Base-by-base conservation (phyloP, 2,888 invertebrate species). In the Lithophane semibrunnea region DNA sequence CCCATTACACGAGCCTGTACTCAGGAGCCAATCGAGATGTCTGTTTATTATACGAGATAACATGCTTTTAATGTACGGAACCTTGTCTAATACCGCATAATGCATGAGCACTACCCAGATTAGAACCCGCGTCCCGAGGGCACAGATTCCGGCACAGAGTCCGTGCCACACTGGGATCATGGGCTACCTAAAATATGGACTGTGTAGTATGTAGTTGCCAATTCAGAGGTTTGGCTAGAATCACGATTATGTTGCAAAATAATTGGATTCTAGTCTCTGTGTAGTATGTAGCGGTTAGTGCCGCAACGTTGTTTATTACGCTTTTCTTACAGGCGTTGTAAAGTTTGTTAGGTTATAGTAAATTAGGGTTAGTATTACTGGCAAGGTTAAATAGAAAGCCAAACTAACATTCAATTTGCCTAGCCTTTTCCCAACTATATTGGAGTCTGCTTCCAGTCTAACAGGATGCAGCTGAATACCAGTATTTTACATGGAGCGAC, bases 31-130 rank as follows among this genome's bases (percentile, higher is more conserved):
- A 82, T 87, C 74, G 76, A 81, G 63, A 67, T 29, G 70, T 87
- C 87, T 87, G 87, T 84, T 87, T 84, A 86, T 58, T 88, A 86
- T 84, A 75, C 74, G 0, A 82, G 88, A 87, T 88, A 88, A 77
- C 76, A 70, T 29, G 86, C 87, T 88, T 86, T 80, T 88, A 88
- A 86, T 84, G 75, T 68, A 63, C 24, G 12, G 24, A 73, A 66
- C 67, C 79, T 75, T 65, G 79, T 61, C 63, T 71, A 73, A 72
- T 85, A 82, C 75, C 64, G 75, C 85, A 87, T 86, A 87, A 88
- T 88, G 75, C 79, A 88, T 80, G 83, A 86, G 84, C 89, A 87
- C 86, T 88, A 86, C 75, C 77, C 77, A 81, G 88, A 88, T 88
- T 88, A 88, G 88, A 89, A 78, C 74, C 77, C 77, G 42, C 69